Conservation (phyloP, 2,113 vertebrate species). For the Artemisiospiza belli region DNA sequence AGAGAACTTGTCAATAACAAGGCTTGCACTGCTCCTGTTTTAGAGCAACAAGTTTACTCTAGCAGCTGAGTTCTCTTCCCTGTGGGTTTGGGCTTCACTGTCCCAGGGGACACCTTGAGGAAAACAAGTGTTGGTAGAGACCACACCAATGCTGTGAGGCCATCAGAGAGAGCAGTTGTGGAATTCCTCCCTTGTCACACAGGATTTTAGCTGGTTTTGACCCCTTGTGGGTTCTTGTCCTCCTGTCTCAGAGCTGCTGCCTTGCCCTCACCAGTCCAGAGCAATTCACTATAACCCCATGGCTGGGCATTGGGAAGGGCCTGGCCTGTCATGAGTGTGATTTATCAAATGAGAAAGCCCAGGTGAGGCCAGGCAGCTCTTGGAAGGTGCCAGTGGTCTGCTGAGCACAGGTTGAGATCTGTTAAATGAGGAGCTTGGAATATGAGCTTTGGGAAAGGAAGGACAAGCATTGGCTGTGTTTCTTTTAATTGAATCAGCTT, state of each 20-base stretch:
- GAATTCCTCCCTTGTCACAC: neutral
- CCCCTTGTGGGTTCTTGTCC: neutral
- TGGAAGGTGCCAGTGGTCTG: neutral
- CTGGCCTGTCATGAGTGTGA: neutral
- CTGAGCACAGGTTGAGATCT: neutral
- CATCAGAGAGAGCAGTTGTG: neutral
- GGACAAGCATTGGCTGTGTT: neutral
- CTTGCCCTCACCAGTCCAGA: neutral
- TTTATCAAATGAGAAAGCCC: neutral
- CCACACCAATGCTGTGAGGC: neutral
- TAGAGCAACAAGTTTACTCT: neutral
- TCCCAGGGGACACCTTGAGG: neutral
- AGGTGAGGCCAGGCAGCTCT: neutral
- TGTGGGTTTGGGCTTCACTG: neutral
- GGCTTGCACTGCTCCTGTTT: neutral
- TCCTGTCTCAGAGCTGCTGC: neutral
- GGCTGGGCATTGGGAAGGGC: neutral
- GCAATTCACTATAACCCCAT: neutral
- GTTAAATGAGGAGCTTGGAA: neutral
- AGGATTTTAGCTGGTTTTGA: neutral
- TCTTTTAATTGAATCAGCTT: slow-evolving; percentile 1
- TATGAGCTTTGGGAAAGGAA: neutral
- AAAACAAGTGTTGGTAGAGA: neutral
- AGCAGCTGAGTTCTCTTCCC: neutral
- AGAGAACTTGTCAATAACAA: neutral